Conservation (phyloP, 1,140 invertebrate species). For the Hormaphis cornu region DNA sequence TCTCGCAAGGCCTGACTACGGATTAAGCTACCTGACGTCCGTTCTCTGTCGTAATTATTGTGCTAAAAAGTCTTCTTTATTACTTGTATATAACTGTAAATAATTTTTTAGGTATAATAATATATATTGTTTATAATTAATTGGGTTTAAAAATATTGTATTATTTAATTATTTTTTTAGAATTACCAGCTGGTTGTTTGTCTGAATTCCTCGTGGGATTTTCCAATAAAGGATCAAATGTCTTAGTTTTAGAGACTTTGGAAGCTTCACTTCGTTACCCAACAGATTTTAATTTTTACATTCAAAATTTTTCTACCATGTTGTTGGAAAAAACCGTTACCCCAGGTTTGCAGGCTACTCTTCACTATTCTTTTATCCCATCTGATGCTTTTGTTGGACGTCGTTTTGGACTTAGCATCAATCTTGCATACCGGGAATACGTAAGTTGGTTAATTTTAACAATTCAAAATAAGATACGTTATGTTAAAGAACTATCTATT, state of each 20-base stretch:
- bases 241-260: constrained; percentile 84
- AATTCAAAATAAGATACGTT: constrained; percentile 8
- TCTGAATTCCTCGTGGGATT: constrained; percentile 96
- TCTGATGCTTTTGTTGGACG: constrained; percentile 89
- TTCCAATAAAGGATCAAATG: constrained; percentile 81
- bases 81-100: too few relatives aligned
- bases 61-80: too few relatives aligned
- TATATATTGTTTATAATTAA: background rate
- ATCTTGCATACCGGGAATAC: constrained; percentile 83
- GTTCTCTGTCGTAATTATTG: too few relatives aligned
- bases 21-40: too few relatives aligned
- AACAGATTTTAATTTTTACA: constrained; percentile 95
- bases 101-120: too few relatives aligned
- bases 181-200: constrained; percentile 81
- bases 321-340: constrained; percentile 82
- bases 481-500: constrained; percentile 34
- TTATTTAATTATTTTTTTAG: constrained; percentile 48
- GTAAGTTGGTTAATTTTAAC: constrained; percentile 45
- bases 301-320: constrained; percentile 93
- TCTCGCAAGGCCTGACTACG: too few relatives aligned
- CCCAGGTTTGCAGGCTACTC: constrained; percentile 83
- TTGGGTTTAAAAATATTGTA: background rate
- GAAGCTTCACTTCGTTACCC: constrained; percentile 98
- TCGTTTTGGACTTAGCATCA: constrained; percentile 90
- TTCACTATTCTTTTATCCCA: constrained; percentile 90